Evolutionary conservation across 2,888 invertebrate genomes (phyloP).

Genomic region (Dicyrtomina minuta): DNA sequence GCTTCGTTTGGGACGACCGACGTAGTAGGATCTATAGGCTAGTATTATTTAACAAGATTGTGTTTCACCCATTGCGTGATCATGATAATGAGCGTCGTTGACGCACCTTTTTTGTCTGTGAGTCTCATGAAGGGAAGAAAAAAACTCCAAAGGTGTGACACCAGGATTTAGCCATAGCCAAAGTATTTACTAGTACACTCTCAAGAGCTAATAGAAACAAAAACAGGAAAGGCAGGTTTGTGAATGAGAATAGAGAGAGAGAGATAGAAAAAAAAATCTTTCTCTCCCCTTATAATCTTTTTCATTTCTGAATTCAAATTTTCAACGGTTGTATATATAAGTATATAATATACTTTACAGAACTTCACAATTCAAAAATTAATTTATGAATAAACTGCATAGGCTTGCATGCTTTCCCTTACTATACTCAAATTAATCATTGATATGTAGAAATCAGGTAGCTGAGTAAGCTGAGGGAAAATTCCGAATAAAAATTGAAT

Average conservation of each 20-base stretch:
- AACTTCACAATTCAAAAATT: too few species aligned
- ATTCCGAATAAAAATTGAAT: too few species aligned
- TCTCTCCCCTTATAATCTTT: slow-evolving; percentile 9
- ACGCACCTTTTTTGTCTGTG: slow-evolving; percentile 25
- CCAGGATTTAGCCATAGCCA: slow-evolving; percentile 24
- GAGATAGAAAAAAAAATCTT: slow-evolving; percentile 1
- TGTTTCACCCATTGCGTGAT: slow-evolving; percentile 30
- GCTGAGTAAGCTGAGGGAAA: too few species aligned
- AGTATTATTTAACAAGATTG: slow-evolving; percentile 24
- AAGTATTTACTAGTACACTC: neutral
- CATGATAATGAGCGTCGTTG: slow-evolving; percentile 26
- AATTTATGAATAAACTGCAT: too few species aligned
- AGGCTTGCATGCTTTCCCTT: too few species aligned
- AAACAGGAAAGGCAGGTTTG: slow-evolving; percentile 30
- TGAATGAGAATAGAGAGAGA: neutral
- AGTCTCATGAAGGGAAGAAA: slow-evolving; percentile 13
- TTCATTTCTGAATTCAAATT: neutral
- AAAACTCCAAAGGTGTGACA: slow-evolving; percentile 23
- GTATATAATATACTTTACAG: too few species aligned
- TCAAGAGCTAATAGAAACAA: slow-evolving; percentile 21
- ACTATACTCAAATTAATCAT: too few species aligned
- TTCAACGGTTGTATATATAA: too few species aligned
- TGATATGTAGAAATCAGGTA: too few species aligned
- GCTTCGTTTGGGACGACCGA: too few species aligned
- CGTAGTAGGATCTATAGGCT: neutral